Percentiles rank a stretch among this genome's conserved stretches.
phyloP scores from a whole-genome alignment of 1,140 invertebrate genomes.

The Neodiprion fabricii region DNA sequence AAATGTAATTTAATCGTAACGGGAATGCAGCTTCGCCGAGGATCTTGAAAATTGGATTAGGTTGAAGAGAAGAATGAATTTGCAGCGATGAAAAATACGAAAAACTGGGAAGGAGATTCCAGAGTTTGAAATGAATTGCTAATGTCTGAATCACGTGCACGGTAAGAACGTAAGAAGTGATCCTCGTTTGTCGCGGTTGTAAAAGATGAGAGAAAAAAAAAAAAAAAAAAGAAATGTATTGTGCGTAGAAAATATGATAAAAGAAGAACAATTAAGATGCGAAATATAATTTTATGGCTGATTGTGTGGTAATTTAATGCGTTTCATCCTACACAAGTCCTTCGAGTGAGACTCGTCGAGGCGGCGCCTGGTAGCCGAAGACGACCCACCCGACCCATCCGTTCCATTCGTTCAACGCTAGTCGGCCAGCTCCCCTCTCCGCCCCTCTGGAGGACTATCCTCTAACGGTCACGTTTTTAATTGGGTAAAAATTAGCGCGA shows the following conservation, averaged over 20 bases:
- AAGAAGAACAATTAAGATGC: too few relatives aligned
- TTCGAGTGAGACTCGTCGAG: constrained; percentile 21
- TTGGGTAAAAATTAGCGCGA: not conserved
- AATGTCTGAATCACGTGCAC: too few relatives aligned
- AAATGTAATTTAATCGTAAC: too few relatives aligned
- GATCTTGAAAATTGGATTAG: not conserved
- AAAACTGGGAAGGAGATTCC: too few relatives aligned
- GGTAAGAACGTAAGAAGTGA: too few relatives aligned
- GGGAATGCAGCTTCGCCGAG: not conserved
- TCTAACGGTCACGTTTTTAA: not conserved
- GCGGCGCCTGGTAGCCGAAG: constrained; percentile 34
- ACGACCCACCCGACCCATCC: not conserved
- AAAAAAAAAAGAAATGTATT: too few relatives aligned
- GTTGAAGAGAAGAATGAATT: too few relatives aligned
- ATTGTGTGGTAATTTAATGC: constrained; percentile 42
- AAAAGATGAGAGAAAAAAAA: too few relatives aligned
- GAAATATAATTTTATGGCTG: constrained; percentile 37
- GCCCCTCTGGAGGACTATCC: not conserved
- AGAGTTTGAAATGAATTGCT: too few relatives aligned
- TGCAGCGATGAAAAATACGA: too few relatives aligned
- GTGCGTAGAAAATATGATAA: too few relatives aligned
- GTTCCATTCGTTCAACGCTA: not conserved
- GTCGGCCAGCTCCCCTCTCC: not conserved
- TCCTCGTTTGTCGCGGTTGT: too few relatives aligned
- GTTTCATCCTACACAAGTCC: constrained; percentile 29